Evolutionary conservation across 1,140 invertebrate genomes (phyloP), one percentile per base, ranked within the genome.

Genomic region (Magallana ariakensis): DNA sequence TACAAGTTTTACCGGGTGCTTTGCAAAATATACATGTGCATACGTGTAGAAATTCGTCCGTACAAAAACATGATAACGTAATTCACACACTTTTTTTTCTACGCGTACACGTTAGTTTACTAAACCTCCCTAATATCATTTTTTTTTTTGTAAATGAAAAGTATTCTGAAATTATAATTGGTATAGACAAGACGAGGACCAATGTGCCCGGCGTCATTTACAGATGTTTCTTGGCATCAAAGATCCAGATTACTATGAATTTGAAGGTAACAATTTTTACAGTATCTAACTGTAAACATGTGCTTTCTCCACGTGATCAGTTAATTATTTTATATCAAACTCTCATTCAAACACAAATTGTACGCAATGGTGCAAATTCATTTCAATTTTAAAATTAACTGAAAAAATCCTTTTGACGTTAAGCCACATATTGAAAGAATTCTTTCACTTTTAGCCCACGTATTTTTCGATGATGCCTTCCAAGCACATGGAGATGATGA

Each of bases 381-480:
- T 70, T 85, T 10, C 26, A 15, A 66, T 62, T 26, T 15, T 26
- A 0, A 84, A 8, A 13, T 15, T 1, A 55, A 16, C 11, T 46
- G 33, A 46, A 46, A 46, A 4, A 46, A 46, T 46, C 5, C 11
- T 62, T n/a, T 54, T n/a, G 13, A 82, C 53, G 81, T 90, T 10
- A 98, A 96, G 96, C 95, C 66, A 99, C 3, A 7, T 83, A 16
- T 6, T 46, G 33, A 46, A 46, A 46, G 33, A 5, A 46, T 46
- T 46, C 11, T 5, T 54, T n/a, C 16, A 55, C 53, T 85, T 90
- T 10, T 98, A 96, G 96, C 95, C 66, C 99, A 99, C 93, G 99
- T 99, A 88, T 99, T 98, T 95, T 98, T 99, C 94, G 99, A 99
- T 95, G 99, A 99, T 94, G 98, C 98, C 19, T 99, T 99, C 93